Percentiles rank a stretch among this genome's conserved stretches.
phyloP scores from a whole-genome alignment of 1,140 invertebrate species.

The Hycleus cichorii region DNA sequence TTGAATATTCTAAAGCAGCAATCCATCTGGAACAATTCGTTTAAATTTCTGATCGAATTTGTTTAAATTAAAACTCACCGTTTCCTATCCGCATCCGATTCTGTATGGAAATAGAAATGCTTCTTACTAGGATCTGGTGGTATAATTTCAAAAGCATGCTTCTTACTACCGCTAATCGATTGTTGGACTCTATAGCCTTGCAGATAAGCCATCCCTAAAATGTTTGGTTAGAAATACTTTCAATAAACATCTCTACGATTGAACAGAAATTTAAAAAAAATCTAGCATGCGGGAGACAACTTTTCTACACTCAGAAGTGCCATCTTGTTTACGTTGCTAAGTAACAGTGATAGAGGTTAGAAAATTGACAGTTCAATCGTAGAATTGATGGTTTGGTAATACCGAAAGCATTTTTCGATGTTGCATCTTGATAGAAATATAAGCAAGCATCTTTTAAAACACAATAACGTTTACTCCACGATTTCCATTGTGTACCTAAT shows the following conservation, averaged over 20 bases:
- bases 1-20: constrained; percentile 88
- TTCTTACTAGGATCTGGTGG: constrained; percentile 79
- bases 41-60: constrained; percentile 2
- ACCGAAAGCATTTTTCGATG: constrained; percentile 82
- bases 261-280: too few relatives aligned
- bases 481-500: constrained; percentile 67
- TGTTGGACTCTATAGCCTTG: constrained; percentile 89
- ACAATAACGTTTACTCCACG: constrained; percentile 87
- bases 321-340: too few relatives aligned
- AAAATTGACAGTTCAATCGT: too few relatives aligned
- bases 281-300: too few relatives aligned
- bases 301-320: too few relatives aligned
- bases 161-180: constrained; percentile 67
- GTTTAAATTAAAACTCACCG: constrained; percentile 51
- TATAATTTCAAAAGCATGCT: constrained; percentile 85
- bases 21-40: constrained; percentile 72
- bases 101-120: constrained; percentile 87
- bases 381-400: background rate
- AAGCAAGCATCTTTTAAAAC: constrained; percentile 92
- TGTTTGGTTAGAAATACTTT: background rate
- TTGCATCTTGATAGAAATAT: constrained; percentile 86
- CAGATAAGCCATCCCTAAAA: constrained; percentile 75
- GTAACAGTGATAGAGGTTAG: too few relatives aligned
- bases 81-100: constrained; percentile 91
- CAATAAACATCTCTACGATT: too few relatives aligned